Evolutionary conservation across 2,888 invertebrate species (phyloP).

Genomic region (Protula sp.): DNA sequence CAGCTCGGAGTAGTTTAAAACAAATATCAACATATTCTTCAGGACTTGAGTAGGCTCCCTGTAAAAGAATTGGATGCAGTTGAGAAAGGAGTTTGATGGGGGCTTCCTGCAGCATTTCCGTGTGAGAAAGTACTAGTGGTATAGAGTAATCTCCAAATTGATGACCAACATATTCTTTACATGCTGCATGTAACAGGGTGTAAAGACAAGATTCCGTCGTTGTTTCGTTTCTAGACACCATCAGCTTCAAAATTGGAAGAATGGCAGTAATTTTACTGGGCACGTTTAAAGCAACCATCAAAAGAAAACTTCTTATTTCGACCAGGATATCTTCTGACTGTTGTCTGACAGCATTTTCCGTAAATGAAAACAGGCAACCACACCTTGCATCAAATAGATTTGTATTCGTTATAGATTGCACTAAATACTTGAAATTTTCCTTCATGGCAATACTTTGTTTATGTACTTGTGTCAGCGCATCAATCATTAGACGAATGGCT

Average conservation of each 20-base stretch:
- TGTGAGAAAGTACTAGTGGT: constrained; percentile 7
- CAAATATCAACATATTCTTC: constrained; percentile 17
- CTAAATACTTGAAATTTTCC: background rate
- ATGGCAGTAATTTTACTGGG: too few species aligned
- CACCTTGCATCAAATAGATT: background rate
- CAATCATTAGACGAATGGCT: too few species aligned
- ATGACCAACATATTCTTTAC: too few species aligned
- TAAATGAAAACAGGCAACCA: background rate
- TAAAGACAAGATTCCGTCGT: constrained; percentile 56
- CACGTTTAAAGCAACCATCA: background rate
- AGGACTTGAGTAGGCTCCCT: constrained; percentile 7
- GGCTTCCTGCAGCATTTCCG: constrained; percentile 6
- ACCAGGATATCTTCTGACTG: background rate
- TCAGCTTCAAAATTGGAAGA: background rate
- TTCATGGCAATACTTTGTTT: background rate
- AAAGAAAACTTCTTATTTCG: background rate
- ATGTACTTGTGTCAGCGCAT: too few species aligned
- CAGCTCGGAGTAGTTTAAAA: constrained; percentile 16
- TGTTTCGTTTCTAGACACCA: constrained; percentile 56
- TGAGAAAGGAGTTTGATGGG: too few species aligned
- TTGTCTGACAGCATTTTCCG: background rate
- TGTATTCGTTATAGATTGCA: background rate
- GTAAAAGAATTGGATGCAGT: too few species aligned
- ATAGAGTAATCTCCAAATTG: too few species aligned
- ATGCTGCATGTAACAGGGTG: constrained; percentile 5